Conservation (phyloP, 2,797 vertebrate species). For the Sorex maritimensis region DNA sequence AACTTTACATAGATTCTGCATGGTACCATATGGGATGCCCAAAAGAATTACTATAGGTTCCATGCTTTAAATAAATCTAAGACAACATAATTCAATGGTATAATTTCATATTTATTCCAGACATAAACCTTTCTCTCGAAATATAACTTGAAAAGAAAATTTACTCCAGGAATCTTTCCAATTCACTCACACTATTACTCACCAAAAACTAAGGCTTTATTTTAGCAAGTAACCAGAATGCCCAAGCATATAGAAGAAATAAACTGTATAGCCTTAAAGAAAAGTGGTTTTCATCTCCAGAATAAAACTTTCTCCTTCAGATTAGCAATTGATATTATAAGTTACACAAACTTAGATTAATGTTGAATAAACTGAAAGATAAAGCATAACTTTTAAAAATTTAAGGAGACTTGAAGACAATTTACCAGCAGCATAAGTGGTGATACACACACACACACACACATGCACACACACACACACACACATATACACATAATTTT, state of each 20-base stretch:
- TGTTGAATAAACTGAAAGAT: slow-evolving; percentile 19
- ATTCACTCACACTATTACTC: slow-evolving; percentile 7
- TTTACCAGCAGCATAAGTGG: not conserved
- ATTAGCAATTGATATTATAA: not conserved
- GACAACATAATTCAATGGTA: slow-evolving; percentile 62
- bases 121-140: slow-evolving; percentile 53
- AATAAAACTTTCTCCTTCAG: slow-evolving; percentile 34
- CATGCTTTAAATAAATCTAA: slow-evolving; percentile 66
- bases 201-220: slow-evolving; percentile 41
- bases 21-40: slow-evolving; percentile 39
- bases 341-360: slow-evolving; percentile 19
- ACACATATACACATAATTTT: not conserved
- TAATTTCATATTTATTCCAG: slow-evolving; percentile 24
- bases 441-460: not conserved
- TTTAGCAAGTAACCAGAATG: slow-evolving; percentile 46
- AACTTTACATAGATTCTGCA: slow-evolving; percentile 46
- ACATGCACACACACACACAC: too few relatives aligned
- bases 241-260: not conserved
- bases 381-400: not conserved
- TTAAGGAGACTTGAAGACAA: not conserved
- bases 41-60: slow-evolving; percentile 70
- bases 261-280: not conserved
- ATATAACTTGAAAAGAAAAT: slow-evolving; percentile 63
- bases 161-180: slow-evolving; percentile 58
- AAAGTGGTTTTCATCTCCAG: not conserved